These are phyloP conservation scores for Cynopterus sphinx DNA, from an alignment of 2,797 vertebrate species.

Conservation along the genomic window DNA sequence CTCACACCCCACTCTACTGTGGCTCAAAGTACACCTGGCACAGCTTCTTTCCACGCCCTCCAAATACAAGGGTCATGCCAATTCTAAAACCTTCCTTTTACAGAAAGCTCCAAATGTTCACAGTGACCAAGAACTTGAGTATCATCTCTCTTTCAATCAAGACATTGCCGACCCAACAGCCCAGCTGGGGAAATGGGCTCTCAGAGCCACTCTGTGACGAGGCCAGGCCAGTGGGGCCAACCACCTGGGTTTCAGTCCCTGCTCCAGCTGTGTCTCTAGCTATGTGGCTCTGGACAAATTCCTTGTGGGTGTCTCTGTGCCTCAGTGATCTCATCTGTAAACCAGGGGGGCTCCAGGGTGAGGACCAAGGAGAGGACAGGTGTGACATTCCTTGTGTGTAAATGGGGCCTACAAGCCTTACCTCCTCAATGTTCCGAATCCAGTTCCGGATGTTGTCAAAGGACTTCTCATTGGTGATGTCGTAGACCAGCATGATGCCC, in stretches of 20 bases:
- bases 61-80: background rate
- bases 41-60: background rate
- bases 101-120: background rate
- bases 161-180: background rate
- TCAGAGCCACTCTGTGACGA: background rate
- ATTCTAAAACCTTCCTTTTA: background rate
- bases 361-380: background rate
- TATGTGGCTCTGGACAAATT: background rate
- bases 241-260: background rate
- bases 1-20: background rate
- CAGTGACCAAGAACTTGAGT: rapidly evolving
- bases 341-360: background rate
- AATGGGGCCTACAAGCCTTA: conserved; percentile 63
- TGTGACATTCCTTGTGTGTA: background rate
- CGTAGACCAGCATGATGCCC: conserved; percentile 99
- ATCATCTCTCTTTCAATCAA: rapidly evolving
- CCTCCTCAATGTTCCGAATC: conserved; percentile 99
- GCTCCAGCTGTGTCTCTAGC: background rate
- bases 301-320: background rate
- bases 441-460: conserved; percentile 99
- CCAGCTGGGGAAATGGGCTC: background rate
- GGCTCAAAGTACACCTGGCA: background rate
- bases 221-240: background rate
- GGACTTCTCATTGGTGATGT: conserved; percentile 99
- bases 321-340: background rate